These are phyloP conservation scores for Bubo bubo DNA, from an alignment of 2,113 vertebrate genomes.

Conservation along the genomic window DNA sequence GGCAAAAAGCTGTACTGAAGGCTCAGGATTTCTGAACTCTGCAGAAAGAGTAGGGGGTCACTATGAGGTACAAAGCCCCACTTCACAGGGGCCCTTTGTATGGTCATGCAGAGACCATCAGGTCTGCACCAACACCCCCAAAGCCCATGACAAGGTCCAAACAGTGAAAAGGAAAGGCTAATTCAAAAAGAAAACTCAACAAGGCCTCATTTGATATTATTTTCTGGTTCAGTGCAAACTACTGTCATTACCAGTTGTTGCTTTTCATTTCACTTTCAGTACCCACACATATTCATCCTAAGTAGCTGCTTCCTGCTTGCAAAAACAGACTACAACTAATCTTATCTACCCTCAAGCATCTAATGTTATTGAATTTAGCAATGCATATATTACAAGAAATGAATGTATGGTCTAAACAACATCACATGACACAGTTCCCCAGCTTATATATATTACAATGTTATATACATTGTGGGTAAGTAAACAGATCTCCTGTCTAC, in stretches of 20 bases:
- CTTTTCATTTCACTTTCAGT: background rate
- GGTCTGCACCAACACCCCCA: background rate
- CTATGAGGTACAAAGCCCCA: background rate
- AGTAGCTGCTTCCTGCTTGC: background rate
- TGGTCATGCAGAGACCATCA: background rate
- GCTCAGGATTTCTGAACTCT: background rate
- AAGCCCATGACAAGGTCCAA: background rate
- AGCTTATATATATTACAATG: background rate
- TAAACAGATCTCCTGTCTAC: background rate
- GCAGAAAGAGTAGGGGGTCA: background rate
- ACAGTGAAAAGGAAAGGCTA: background rate
- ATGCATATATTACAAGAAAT: background rate
- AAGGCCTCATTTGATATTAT: background rate
- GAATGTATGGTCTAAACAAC: background rate
- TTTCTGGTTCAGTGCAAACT: background rate
- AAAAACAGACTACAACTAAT: background rate
- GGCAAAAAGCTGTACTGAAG: background rate
- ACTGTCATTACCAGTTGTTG: background rate
- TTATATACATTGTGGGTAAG: background rate
- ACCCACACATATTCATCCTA: background rate
- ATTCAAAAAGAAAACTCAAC: background rate
- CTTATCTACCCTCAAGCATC: background rate
- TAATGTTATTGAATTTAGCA: background rate
- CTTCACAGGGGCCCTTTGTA: background rate
- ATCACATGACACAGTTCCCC: background rate